A percentile compares a stretch with the other conserved stretches of the same genome.
These are phyloP conservation scores for Luperina nickerlii DNA, from an alignment of 2,888 invertebrate genomes.

Conservation along the genomic window DNA sequence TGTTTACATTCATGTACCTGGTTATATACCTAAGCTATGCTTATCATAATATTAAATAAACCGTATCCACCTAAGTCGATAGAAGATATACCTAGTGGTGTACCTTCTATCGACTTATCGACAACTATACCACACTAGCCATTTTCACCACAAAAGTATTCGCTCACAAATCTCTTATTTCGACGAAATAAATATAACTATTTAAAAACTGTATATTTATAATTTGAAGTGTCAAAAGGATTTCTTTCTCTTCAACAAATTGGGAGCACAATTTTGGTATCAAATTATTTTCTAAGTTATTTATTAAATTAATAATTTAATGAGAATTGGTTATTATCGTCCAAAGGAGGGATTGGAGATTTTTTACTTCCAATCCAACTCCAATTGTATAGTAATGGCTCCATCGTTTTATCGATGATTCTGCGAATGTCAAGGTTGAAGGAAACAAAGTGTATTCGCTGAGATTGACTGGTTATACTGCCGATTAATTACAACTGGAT, in stretches of 20 bases:
- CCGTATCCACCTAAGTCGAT: neutral
- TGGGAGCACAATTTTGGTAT: slow-evolving; percentile 61
- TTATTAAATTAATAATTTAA: slow-evolving; percentile 47
- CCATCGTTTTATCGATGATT: too few species aligned
- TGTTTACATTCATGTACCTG: too few species aligned
- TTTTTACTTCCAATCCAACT: neutral
- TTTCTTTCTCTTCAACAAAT: slow-evolving; percentile 56
- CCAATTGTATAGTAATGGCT: too few species aligned
- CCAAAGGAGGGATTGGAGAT: neutral
- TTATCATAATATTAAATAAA: neutral
- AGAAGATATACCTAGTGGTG: neutral
- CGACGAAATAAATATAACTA: slow-evolving; percentile 28
- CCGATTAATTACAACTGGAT: too few species aligned
- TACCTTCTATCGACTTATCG: slow-evolving; percentile 3
- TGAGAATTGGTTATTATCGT: slow-evolving; percentile 17
- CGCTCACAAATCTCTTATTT: slow-evolving; percentile 26
- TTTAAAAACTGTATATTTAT: slow-evolving; percentile 67
- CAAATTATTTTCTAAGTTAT: slow-evolving; percentile 51
- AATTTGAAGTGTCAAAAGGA: slow-evolving; percentile 69
- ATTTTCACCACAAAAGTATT: slow-evolving; percentile 20
- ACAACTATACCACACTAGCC: slow-evolving; percentile 23
- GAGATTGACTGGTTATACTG: too few species aligned
- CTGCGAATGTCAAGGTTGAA: too few species aligned
- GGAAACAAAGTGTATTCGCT: too few species aligned
- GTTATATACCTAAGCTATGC: too few species aligned